Evolutionary conservation across 2,888 invertebrate species (phyloP).

Genomic region (Esperia sulphurella): DNA sequence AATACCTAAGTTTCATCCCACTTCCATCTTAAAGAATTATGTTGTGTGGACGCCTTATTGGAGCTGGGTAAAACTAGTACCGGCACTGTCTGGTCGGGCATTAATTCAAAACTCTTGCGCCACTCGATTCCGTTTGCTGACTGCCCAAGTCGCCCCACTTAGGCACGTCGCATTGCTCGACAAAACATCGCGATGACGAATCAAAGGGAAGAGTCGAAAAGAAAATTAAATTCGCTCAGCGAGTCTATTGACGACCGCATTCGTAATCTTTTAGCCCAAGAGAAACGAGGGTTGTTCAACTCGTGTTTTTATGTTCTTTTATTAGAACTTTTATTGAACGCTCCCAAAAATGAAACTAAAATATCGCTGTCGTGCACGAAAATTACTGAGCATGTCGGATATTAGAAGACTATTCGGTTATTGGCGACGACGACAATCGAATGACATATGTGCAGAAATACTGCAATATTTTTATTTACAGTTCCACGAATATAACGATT

Average conservation of each 20-base stretch:
- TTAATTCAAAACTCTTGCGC: slow-evolving; percentile 57
- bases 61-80: no score
- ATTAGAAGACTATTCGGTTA: no score
- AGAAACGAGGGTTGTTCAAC: no score
- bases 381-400: no score
- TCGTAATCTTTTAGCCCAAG: neutral
- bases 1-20: no score
- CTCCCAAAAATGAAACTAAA: neutral
- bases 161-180: slow-evolving; percentile 42
- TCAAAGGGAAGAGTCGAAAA: slow-evolving; percentile 4
- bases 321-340: neutral
- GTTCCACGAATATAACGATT: no score
- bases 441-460: no score
- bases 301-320: neutral
- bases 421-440: no score
- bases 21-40: no score
- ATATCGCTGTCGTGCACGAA: no score
- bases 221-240: neutral
- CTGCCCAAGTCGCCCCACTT: slow-evolving; percentile 52
- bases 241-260: neutral
- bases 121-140: slow-evolving; percentile 43
- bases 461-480: no score
- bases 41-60: no score
- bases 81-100: slow-evolving; percentile 23
- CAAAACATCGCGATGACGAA: neutral